Percentiles rank a stretch among this genome's conserved stretches.
Evolutionary conservation across 2,113 vertebrate species (phyloP).

Genomic region (Psittacula cyanocephala): DNA sequence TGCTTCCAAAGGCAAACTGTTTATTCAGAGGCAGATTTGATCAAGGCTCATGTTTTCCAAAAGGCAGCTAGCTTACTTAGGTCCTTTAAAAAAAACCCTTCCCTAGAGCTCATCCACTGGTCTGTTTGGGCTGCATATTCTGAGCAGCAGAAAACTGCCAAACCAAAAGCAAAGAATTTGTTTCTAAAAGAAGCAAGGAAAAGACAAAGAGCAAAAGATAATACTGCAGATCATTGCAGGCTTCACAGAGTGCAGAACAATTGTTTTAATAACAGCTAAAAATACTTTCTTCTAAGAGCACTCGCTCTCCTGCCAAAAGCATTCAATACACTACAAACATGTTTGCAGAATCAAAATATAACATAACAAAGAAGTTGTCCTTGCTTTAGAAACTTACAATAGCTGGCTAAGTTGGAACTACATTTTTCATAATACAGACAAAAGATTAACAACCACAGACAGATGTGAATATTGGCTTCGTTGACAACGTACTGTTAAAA

Average conservation of each 20-base stretch:
- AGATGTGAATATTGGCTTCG: neutral
- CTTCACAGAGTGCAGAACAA: neutral
- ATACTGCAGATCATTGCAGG: neutral
- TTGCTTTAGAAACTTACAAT: neutral
- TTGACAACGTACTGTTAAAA: neutral
- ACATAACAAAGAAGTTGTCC: neutral
- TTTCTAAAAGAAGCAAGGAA: neutral
- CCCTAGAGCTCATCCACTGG: neutral
- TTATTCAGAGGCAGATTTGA: neutral
- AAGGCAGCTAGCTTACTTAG: neutral
- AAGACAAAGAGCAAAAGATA: constrained; percentile 11
- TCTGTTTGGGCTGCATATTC: neutral
- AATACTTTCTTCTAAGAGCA: neutral
- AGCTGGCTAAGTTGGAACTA: neutral
- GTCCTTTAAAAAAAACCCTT: neutral
- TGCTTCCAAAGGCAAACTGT: neutral
- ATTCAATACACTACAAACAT: neutral
- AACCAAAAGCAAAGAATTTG: neutral
- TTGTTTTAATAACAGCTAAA: constrained; percentile 2
- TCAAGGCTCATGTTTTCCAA: neutral
- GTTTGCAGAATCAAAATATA: neutral
- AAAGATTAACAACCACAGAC: neutral
- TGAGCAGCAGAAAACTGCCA: neutral
- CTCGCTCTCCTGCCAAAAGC: neutral
- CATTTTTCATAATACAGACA: neutral